Conservation (phyloP, 2,113 vertebrate species). For the Nansenia antarctica region DNA sequence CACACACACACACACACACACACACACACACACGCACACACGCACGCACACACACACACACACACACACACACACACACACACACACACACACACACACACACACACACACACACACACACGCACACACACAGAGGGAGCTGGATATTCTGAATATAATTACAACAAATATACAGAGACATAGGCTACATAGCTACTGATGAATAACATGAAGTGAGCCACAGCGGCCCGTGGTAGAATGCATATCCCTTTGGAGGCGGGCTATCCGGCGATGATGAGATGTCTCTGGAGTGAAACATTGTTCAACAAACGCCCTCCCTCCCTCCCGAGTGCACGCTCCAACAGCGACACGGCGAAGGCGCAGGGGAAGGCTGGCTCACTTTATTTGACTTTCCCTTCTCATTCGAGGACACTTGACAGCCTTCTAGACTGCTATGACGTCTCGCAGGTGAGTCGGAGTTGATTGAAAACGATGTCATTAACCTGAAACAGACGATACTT, state of each 20-base stretch:
- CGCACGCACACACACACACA: slow-evolving; percentile 2
- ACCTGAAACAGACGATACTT: neutral
- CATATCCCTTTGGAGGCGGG: slow-evolving; percentile 26
- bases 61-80: too few species aligned
- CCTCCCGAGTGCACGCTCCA: slow-evolving; percentile 26
- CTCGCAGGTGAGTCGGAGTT: slow-evolving; percentile 78
- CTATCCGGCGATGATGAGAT: slow-evolving; percentile 13
- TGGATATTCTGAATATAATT: too few species aligned
- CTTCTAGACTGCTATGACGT: slow-evolving; percentile 79
- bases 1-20: slow-evolving; percentile 8
- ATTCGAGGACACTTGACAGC: slow-evolving; percentile 54
- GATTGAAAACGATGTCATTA: slow-evolving; percentile 4
- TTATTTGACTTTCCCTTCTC: slow-evolving; percentile 33
- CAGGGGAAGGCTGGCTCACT: slow-evolving; percentile 30
- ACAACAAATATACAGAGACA: too few species aligned
- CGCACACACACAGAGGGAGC: neutral
- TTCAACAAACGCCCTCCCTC: slow-evolving; percentile 36
- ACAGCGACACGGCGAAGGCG: slow-evolving; percentile 14
- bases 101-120: too few species aligned
- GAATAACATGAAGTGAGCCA: too few species aligned
- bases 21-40: slow-evolving; percentile 15
- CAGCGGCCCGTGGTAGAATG: slow-evolving; percentile 10
- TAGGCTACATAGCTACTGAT: too few species aligned
- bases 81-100: too few species aligned
- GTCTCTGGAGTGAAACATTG: slow-evolving; percentile 30